A percentile compares a stretch with the other conserved stretches of the same genome.
Conservation (phyloP, 2,113 vertebrate species). For the Anguilla japonica region DNA sequence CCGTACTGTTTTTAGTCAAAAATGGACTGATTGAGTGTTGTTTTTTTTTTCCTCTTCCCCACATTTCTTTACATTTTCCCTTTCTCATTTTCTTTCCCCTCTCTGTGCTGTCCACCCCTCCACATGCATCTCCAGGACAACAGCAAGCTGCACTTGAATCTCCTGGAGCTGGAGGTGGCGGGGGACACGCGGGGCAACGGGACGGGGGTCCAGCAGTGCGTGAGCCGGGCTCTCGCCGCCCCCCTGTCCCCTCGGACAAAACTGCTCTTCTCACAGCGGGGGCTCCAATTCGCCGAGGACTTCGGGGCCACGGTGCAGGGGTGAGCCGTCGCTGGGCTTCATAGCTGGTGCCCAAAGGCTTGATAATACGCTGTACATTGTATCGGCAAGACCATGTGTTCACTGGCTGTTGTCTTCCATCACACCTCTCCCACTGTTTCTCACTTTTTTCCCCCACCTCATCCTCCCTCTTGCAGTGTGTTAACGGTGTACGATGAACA, state of each 20-base stretch:
- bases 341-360: not conserved
- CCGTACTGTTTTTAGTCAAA: not conserved
- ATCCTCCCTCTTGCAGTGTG: conserved; percentile 57
- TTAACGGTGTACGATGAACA: conserved; percentile 76
- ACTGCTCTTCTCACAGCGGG: conserved; percentile 75
- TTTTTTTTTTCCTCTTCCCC: no score
- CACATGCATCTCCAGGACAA: conserved; percentile 66
- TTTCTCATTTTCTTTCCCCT: not conserved
- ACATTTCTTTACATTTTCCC: not conserved
- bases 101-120: not conserved
- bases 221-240: conserved; percentile 73
- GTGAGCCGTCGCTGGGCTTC: conserved; percentile 44
- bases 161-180: conserved; percentile 78
- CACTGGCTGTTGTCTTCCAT: not conserved
- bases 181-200: conserved; percentile 66
- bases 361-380: not conserved
- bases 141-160: conserved; percentile 74
- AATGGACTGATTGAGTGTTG: no score
- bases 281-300: conserved; percentile 80
- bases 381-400: no score
- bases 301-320: conserved; percentile 74
- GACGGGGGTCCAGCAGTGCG: conserved; percentile 74
- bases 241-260: conserved; percentile 72
- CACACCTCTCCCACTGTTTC: not conserved
- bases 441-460: not conserved